Conservation (phyloP, 2,797 vertebrate species). For the Sarcophilus harrisii region DNA sequence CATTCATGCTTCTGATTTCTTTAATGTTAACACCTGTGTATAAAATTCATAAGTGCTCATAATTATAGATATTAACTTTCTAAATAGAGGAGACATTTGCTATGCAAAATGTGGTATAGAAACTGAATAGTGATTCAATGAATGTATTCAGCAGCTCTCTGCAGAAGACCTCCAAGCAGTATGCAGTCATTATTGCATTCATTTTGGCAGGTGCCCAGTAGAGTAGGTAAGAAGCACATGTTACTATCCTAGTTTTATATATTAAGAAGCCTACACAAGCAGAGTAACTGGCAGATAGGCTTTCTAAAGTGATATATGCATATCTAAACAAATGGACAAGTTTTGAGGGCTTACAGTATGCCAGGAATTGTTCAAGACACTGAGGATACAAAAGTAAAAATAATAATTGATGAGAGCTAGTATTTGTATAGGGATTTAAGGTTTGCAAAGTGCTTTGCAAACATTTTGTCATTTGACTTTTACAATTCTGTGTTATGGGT, state of each 20-base stretch:
- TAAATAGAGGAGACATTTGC: constrained; percentile 61
- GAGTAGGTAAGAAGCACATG: constrained; percentile 27
- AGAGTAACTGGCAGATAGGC: not conserved
- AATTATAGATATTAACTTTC: constrained; percentile 65
- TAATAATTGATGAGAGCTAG: not conserved
- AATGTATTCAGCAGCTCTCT: not conserved
- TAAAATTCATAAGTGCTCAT: constrained; percentile 54
- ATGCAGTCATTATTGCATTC: constrained; percentile 12
- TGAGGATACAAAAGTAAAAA: not conserved
- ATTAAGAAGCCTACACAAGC: not conserved
- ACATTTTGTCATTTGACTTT: not conserved
- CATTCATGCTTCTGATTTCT: constrained; percentile 44
- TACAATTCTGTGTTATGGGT: not conserved
- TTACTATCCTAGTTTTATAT: constrained; percentile 35
- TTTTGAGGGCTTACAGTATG: not conserved
- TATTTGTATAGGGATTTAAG: not conserved
- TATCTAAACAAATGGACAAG: not conserved
- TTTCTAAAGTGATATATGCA: not conserved
- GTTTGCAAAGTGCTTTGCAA: not conserved
- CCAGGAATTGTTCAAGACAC: not conserved
- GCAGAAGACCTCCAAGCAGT: not conserved
- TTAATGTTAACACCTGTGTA: constrained; percentile 60
- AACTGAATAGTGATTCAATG: constrained; percentile 56
- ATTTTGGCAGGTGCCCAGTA: constrained; percentile 28
- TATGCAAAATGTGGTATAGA: constrained; percentile 40